Conservation (phyloP, 2,113 vertebrate species). For the Xyrauchen texanus region DNA sequence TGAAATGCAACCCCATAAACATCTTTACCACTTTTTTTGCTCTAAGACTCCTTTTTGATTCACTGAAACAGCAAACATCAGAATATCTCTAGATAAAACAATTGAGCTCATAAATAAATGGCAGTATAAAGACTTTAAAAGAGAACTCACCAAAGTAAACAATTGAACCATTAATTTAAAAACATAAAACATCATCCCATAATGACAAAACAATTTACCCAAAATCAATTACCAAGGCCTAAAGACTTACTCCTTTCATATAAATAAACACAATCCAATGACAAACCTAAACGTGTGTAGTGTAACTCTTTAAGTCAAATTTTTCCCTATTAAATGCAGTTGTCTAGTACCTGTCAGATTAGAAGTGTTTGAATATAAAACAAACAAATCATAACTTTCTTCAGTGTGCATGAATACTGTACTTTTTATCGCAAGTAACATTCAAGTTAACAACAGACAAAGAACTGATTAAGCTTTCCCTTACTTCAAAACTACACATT, state of each 20-base stretch:
- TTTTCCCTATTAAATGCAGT: no score
- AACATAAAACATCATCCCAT: conserved; percentile 13
- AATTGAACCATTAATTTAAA: not conserved
- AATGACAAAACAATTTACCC: not conserved
- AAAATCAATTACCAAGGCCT: conserved; percentile 18
- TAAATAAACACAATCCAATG: conserved; percentile 67
- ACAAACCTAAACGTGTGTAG: not conserved
- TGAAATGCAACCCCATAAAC: not conserved
- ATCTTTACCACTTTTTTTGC: not conserved
- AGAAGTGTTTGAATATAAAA: not conserved
- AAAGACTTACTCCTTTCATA: conserved; percentile 66
- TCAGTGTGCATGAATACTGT: not conserved
- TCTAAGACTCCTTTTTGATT: not conserved
- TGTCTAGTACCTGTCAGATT: no score
- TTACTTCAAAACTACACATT: not conserved
- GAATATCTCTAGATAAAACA: conserved; percentile 2
- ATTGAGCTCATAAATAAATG: not conserved
- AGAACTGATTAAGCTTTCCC: not conserved
- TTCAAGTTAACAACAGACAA: not conserved
- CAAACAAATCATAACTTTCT: not conserved
- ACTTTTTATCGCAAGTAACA: not conserved
- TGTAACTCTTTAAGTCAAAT: not conserved
- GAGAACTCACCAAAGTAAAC: not conserved
- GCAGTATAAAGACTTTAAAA: conserved; percentile 3
- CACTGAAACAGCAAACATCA: not conserved